Conservation (phyloP, 2,113 vertebrate genomes). For the Chrysemys picta region DNA sequence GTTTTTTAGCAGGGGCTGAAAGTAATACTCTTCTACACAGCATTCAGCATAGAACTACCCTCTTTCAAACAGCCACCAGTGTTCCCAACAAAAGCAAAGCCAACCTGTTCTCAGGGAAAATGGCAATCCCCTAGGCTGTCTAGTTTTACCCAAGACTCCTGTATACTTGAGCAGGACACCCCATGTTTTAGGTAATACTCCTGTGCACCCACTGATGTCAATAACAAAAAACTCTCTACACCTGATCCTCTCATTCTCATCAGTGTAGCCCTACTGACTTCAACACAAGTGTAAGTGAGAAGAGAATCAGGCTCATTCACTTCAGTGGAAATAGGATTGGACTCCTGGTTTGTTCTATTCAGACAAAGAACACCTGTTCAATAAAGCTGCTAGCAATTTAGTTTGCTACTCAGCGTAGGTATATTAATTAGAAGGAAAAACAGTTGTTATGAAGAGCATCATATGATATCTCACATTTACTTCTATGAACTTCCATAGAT, state of each 20-base stretch:
- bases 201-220: neutral
- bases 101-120: accelerated
- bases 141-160: neutral
- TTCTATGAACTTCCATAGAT: neutral
- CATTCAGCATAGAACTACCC: accelerated
- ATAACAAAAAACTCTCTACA: neutral
- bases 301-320: neutral
- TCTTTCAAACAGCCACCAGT: neutral
- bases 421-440: neutral
- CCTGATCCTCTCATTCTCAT: neutral
- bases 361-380: neutral
- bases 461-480: neutral
- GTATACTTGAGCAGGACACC: neutral
- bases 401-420: neutral
- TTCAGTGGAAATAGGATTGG: neutral
- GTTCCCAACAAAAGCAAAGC: neutral
- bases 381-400: neutral
- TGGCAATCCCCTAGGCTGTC: neutral
- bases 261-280: neutral
- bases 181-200: neutral
- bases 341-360: neutral
- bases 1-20: neutral
- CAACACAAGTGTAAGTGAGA: neutral
- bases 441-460: neutral
- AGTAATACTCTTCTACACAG: neutral